phyloP scores from a whole-genome alignment of 2,888 invertebrate species.

The Luperina testacea region DNA sequence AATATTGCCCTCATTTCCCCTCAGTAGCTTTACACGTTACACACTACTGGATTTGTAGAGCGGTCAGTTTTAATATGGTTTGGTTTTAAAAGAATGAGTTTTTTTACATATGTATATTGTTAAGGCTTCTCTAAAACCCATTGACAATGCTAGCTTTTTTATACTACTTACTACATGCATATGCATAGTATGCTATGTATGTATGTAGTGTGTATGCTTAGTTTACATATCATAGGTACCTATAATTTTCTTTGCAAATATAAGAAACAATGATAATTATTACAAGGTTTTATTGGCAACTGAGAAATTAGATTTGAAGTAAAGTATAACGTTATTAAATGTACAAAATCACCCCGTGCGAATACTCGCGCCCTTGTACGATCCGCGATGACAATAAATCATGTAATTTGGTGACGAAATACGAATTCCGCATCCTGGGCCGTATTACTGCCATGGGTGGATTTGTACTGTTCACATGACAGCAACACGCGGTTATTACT shows the following conservation, averaged over 20 bases:
- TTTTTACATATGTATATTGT: not conserved
- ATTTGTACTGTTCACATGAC: conserved; percentile 83
- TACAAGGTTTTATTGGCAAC: not conserved
- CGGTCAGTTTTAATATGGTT: conserved; percentile 8
- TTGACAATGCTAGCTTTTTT: not conserved
- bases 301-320: not conserved
- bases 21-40: conserved; percentile 64
- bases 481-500: conserved; percentile 84
- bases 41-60: conserved; percentile 65
- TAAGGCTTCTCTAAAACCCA: not conserved
- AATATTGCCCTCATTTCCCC: conserved; percentile 83
- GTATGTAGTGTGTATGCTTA: no score
- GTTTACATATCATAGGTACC: no score
- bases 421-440: conserved; percentile 77
- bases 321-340: not conserved
- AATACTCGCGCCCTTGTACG: conserved; percentile 67
- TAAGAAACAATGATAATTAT: not conserved
- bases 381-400: conserved; percentile 88
- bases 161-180: not conserved
- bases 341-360: conserved; percentile 66
- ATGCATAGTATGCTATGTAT: no score
- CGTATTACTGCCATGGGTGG: conserved; percentile 76
- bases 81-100: not conserved
- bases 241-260: not conserved
- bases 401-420: conserved; percentile 87